These are phyloP conservation scores for Poeciliopsis presidionis DNA, from an alignment of 2,797 vertebrate species.

Conservation along the genomic window DNA sequence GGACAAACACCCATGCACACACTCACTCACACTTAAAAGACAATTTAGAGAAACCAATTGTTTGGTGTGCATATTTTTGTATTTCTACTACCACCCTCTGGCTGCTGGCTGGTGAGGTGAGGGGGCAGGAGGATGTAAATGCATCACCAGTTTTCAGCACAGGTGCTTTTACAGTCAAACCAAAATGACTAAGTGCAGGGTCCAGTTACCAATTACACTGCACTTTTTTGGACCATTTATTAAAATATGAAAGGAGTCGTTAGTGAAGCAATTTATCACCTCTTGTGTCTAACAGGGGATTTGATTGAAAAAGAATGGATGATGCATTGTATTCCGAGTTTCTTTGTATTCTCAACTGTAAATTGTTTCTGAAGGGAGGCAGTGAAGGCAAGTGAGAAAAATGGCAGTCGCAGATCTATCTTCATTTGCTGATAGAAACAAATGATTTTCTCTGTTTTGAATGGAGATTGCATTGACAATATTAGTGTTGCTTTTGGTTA, in stretches of 20 bases:
- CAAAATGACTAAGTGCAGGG: background rate
- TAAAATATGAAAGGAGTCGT: background rate
- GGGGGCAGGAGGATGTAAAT: background rate
- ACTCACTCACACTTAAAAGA: too few relatives aligned
- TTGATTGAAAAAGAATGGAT: background rate
- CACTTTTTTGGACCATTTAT: background rate
- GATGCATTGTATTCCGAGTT: background rate
- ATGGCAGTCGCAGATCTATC: background rate
- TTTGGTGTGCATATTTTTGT: background rate
- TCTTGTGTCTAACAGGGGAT: background rate
- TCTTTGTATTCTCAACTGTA: background rate
- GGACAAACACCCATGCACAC: too few relatives aligned
- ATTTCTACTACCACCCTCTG: background rate
- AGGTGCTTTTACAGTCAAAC: background rate
- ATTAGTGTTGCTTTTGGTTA: background rate
- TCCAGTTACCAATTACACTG: background rate
- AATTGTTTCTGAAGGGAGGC: background rate
- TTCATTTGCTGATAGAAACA: background rate
- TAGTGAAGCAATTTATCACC: background rate
- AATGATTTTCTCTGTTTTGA: background rate
- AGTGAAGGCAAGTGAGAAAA: background rate
- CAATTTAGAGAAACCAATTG: too few relatives aligned
- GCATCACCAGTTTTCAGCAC: background rate
- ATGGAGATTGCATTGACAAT: background rate
- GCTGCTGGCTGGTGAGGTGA: background rate